Percentiles rank a stretch among this genome's conserved stretches.
phyloP scores from a whole-genome alignment of 2,113 vertebrate genomes.

The Colossoma macropomum region DNA sequence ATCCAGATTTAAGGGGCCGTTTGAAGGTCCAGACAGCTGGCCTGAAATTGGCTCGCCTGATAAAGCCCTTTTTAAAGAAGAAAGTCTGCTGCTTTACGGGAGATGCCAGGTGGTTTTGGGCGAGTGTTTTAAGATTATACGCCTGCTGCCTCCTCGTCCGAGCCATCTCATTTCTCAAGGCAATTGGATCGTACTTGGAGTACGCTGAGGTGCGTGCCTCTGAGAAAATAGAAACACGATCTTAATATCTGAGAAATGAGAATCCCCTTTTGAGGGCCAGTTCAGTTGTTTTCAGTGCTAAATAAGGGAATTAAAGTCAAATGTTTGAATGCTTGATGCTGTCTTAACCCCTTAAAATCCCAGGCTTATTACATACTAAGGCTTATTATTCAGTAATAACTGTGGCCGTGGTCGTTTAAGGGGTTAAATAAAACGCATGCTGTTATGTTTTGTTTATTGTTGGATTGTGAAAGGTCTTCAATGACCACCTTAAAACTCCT shows the following conservation, averaged over 20 bases:
- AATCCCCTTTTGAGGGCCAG: neutral
- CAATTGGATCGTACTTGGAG: constrained; percentile 40
- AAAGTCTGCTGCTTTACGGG: constrained; percentile 38
- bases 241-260: constrained; percentile 19
- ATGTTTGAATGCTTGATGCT: neutral
- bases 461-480: neutral
- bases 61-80: constrained; percentile 51
- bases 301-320: neutral
- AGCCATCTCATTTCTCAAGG: constrained; percentile 47
- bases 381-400: no score
- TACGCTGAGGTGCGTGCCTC: constrained; percentile 17
- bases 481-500: neutral
- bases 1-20: constrained; percentile 52
- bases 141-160: constrained; percentile 31
- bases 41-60: constrained; percentile 44
- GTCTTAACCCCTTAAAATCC: no score
- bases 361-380: no score
- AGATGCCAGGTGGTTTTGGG: constrained; percentile 50
- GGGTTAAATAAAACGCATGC: neutral
- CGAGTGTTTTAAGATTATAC: constrained; percentile 54
- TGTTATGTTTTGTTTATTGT: neutral
- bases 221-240: constrained; percentile 32
- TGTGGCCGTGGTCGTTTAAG: no score
- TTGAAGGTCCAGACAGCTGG: constrained; percentile 48
- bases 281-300: constrained; percentile 16